Evolutionary conservation across 1,140 invertebrate genomes (phyloP), one percentile per base, ranked within the genome.

Genomic region (Lasioglossum albipes): DNA sequence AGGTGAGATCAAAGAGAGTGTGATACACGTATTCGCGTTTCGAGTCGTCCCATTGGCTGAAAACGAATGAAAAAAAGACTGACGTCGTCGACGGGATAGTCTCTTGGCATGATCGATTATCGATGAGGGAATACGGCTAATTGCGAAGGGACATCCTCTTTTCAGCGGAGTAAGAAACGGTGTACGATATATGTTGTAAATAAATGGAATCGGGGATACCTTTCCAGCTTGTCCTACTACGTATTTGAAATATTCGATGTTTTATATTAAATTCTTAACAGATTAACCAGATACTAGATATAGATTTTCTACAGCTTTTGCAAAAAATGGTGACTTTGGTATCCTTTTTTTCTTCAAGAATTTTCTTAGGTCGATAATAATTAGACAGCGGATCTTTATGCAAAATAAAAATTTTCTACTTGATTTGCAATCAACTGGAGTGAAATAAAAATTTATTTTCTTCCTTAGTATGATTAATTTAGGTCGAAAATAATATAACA

Each of bases 241-340:
- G 16, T 18, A 12, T 16, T 3, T 5, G 27, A 64, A 64, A 64
- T 5, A 64, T 18, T 62, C 12, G 27, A 1, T 13, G 31, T 64
- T 64, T 36, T 2, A 7, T 64, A 5, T 22, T 27, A 36, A 10
- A 31, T 16, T 13, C 12, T 6, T 12, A 2, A 10, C 2, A 64
- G 31, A 64, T 64, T 64, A 64, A 96, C 95, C 96, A 96, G 95
- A 2, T 9, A 49, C 36, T 3, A 36, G 36, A 36, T 3, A 36
- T 4, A 36, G 0, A 36, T 36, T 36, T 36, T 36, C 36, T 36
- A 36, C 36, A 36, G 36, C 36, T 36, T 3, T 36, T 36, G 36
- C 2, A 36, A 0, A 36, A 36, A 36, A 36, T 36, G 3, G 1
- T 36, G 36, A 36, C 36, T 36, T 36, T 36, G 36, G 36, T 36